Conservation (phyloP, 2,888 invertebrate species). For the Lasioglossum calceatum region DNA sequence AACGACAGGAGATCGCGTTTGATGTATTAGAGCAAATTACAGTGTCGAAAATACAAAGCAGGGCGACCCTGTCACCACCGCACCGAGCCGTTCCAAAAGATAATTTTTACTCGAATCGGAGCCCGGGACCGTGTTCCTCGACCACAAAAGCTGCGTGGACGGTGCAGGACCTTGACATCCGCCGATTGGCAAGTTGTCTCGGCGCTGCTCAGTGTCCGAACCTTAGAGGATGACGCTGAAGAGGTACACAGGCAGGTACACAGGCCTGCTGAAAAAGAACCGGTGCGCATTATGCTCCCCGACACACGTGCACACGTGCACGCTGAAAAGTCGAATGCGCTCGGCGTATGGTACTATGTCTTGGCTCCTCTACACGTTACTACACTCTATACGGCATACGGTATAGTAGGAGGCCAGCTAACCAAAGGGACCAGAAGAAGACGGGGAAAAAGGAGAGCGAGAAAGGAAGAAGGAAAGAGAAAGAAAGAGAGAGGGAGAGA, state of each 20-base stretch:
- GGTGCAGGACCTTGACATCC: slow-evolving; percentile 64
- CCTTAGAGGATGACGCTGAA: slow-evolving; percentile 46
- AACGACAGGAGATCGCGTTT: neutral
- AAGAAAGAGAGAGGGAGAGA: slow-evolving; percentile 15
- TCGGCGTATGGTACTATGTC: slow-evolving; percentile 59
- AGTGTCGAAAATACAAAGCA: neutral
- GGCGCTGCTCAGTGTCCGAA: slow-evolving; percentile 28
- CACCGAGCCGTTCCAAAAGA: neutral
- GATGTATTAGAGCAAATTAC: neutral
- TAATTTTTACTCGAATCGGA: neutral
- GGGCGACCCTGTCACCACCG: neutral
- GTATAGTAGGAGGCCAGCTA: slow-evolving; percentile 36
- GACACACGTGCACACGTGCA: slow-evolving; percentile 51
- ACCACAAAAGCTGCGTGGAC: neutral
- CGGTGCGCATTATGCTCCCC: slow-evolving; percentile 49
- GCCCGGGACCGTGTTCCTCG: neutral
- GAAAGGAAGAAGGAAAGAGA: neutral
- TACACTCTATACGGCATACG: slow-evolving; percentile 41
- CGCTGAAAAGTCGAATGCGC: slow-evolving; percentile 58
- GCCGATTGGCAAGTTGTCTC: slow-evolving; percentile 64
- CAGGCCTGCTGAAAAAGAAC: slow-evolving; percentile 35
- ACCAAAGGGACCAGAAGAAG: slow-evolving; percentile 26
- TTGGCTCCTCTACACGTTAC: slow-evolving; percentile 64
- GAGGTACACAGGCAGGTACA: slow-evolving; percentile 53
- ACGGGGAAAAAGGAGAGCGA: neutral